phyloP scores from a whole-genome alignment of 2,888 invertebrate genomes.

The Limulus polyphemus region DNA sequence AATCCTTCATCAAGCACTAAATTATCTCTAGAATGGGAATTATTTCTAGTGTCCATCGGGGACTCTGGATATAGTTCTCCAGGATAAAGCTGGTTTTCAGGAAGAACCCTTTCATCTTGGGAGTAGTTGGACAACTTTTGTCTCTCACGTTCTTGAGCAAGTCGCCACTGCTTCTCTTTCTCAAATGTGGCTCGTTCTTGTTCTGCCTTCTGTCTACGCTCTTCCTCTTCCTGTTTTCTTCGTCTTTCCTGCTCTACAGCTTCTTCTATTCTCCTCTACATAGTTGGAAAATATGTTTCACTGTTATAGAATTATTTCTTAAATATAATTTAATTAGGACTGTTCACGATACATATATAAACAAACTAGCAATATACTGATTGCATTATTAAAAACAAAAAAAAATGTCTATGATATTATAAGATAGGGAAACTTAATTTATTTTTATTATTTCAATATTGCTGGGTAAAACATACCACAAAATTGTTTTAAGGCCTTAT shows the following conservation, averaged over 20 bases:
- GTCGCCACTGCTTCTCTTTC: constrained; percentile 16
- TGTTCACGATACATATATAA: neutral
- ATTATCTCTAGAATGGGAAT: no score
- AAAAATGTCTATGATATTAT: no score
- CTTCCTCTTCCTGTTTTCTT: constrained; percentile 30
- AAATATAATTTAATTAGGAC: no score
- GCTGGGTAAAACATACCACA: no score
- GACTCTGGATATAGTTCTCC: neutral
- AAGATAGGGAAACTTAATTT: no score
- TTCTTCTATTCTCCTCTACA: constrained; percentile 29
- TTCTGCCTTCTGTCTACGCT: constrained; percentile 13
- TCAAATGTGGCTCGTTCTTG: constrained; percentile 13
- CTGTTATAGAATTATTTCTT: no score
- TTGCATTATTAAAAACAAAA: no score
- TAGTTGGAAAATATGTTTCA: no score
- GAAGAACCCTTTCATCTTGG: no score
- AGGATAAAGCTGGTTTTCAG: neutral
- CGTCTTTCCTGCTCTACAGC: constrained; percentile 31
- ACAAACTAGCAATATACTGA: neutral
- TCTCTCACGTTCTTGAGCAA: constrained; percentile 13
- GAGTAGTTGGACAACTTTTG: neutral
- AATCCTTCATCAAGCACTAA: no score
- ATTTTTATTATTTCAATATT: no score
- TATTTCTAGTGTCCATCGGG: neutral
- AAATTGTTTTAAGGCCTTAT: no score